Evolutionary conservation across 1,140 invertebrate genomes (phyloP).

Genomic region (Calycopis cecrops): DNA sequence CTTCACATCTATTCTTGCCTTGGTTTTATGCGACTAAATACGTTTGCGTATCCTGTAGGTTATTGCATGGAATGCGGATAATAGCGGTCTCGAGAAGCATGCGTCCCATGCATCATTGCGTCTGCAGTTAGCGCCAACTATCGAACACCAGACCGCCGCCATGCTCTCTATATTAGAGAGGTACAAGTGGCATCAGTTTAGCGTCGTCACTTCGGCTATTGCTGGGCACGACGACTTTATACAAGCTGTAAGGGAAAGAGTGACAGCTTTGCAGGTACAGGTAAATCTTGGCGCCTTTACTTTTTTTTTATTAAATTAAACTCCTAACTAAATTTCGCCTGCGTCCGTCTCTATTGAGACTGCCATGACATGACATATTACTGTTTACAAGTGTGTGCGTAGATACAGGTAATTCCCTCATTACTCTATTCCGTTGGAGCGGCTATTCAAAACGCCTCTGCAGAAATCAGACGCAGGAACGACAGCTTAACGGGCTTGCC

Average conservation of each 20-base stretch:
- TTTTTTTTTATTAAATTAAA: no score
- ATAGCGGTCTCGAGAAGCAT: slow-evolving; percentile 87
- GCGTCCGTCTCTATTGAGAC: no score
- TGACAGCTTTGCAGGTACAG: slow-evolving; percentile 83
- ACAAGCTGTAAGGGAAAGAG: slow-evolving; percentile 90
- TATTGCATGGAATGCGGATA: slow-evolving; percentile 96
- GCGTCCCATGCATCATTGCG: slow-evolving; percentile 89
- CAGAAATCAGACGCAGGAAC: no score
- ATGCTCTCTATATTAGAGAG: slow-evolving; percentile 94
- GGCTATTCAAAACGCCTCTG: no score
- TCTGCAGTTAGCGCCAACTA: slow-evolving; percentile 93
- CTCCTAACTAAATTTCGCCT: no score
- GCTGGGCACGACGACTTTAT: slow-evolving; percentile 97
- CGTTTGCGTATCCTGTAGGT: slow-evolving; percentile 76
- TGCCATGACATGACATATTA: no score
- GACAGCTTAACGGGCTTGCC: no score
- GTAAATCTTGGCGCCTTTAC: no score
- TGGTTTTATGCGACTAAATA: no score
- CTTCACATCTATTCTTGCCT: slow-evolving; percentile 18
- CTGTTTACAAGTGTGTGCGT: no score
- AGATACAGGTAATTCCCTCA: no score
- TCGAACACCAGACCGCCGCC: slow-evolving; percentile 94
- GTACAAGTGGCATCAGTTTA: slow-evolving; percentile 98
- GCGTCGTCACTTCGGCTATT: slow-evolving; percentile 93
- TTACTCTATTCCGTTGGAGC: no score